A percentile compares a stretch with the other conserved stretches of the same genome.
These are phyloP conservation scores for Corythornis vintsioides DNA, from an alignment of 2,113 vertebrate species.

Conservation along the genomic window DNA sequence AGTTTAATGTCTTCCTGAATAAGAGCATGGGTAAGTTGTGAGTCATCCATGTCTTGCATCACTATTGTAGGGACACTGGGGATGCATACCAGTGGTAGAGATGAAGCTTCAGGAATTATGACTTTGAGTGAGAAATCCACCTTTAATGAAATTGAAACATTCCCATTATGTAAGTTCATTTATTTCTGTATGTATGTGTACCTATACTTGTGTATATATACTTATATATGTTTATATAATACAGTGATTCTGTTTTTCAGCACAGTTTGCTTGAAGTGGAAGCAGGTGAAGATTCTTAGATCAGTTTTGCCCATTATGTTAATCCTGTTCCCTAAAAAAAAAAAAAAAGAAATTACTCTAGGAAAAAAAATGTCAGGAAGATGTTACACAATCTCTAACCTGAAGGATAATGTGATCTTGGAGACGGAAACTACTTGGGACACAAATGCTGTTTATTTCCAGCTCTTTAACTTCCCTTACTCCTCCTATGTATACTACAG, in stretches of 20 bases:
- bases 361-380: neutral
- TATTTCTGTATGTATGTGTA: neutral
- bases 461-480: neutral
- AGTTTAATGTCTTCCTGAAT: neutral
- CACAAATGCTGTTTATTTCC: neutral
- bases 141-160: neutral
- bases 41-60: neutral
- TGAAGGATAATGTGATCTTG: neutral
- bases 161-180: neutral
- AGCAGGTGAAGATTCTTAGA: constrained; percentile 7
- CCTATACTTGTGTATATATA: neutral
- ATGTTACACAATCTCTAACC: neutral
- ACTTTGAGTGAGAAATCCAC: neutral
- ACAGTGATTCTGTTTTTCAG: neutral
- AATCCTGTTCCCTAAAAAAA: no score
- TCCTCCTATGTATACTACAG: neutral
- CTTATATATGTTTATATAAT: neutral
- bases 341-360: no score
- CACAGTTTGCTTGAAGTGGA: constrained; percentile 22
- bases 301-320: neutral
- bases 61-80: accelerated
- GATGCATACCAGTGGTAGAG: neutral
- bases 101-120: neutral
- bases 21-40: neutral
- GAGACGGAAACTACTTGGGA: neutral